Evolutionary conservation across 2,888 invertebrate genomes (phyloP), one percentile per base, ranked within the genome.

Genomic region (Cacoxenus indagator): DNA sequence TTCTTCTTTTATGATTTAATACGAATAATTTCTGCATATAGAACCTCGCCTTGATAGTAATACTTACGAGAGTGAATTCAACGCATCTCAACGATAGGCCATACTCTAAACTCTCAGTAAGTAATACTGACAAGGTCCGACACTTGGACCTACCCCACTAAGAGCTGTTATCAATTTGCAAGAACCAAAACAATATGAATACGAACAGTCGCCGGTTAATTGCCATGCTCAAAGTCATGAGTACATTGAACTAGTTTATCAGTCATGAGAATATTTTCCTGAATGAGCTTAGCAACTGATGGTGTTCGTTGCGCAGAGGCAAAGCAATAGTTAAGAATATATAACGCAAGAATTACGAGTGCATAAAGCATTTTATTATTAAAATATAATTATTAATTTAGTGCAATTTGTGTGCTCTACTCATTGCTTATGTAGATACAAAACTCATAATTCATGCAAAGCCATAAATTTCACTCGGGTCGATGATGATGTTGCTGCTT

Each of bases 331-430:
- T n/a, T n/a, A n/a, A n/a, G n/a, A n/a, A n/a, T 37, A 37, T 4
- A 37, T 54, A 24, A 54, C 24, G 14, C 6, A 24, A 54, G 9
- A 54, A 54, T 14, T 54, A 22, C 24, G 22, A 24, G 54, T 54
- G 54, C 54, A 54, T 14, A 19, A 54, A 26, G 54, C 22, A 27
- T 4, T 11, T 37, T 43, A 43, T 43, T 62, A 62, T 62, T 62
- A 62, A 62, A 62, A 62, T n/a, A 62, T 62, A 62, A 62, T 62
- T 62, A 62, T 45, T 62, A 62, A 62, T 62, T 62, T 43, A 62
- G 43, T 43, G 45, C 61, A 62, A 62, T 62, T 62, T 62, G 61
- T 61, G 61, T 43, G 51, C 51, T 17, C 51, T n/a, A 51, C 51
- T 19, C 17, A 51, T n/a, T 14, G 48, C 51, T 19, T 6, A 51